phyloP scores from a whole-genome alignment of 2,888 invertebrate genomes.

The Unio delphinus region DNA sequence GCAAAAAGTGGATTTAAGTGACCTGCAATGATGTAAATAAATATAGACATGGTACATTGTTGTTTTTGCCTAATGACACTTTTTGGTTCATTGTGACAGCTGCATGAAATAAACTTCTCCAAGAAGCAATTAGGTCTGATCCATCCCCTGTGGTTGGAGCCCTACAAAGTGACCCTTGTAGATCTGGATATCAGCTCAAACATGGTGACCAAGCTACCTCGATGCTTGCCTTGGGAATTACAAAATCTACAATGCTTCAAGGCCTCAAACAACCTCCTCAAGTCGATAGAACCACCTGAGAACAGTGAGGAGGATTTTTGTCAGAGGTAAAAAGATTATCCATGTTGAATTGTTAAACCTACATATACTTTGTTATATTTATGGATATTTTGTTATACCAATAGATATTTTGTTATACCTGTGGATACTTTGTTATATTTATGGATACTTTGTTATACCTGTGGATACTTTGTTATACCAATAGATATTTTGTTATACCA shows the following conservation, averaged over 20 bases:
- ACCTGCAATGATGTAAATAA: too few species aligned
- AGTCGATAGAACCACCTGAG: constrained; percentile 12
- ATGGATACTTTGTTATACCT: too few species aligned
- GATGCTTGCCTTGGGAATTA: constrained; percentile 49
- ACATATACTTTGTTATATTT: too few species aligned
- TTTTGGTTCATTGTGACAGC: constrained; percentile 5
- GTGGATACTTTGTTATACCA: too few species aligned
- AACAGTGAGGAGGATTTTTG: constrained; percentile 17
- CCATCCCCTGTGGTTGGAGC: constrained; percentile 39
- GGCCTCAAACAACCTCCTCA: constrained; percentile 39
- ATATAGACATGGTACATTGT: too few species aligned
- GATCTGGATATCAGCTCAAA: constrained; percentile 46
- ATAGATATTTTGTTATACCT: too few species aligned
- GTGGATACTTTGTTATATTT: too few species aligned
- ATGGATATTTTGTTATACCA: too few species aligned
- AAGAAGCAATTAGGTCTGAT: constrained; percentile 25
- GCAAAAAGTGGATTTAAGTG: too few species aligned
- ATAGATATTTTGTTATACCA: too few species aligned
- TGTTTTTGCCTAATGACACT: too few species aligned
- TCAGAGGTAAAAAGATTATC: constrained; percentile 22
- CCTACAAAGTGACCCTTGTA: constrained; percentile 28
- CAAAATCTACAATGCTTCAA: constrained; percentile 37
- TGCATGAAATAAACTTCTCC: constrained; percentile 16
- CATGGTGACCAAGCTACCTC: constrained; percentile 36
- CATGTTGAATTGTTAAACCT: too few species aligned